Percentiles rank a stretch among this genome's conserved stretches.
These are phyloP conservation scores for Mesocentrotus franciscanus DNA, from an alignment of 53 echinoderm and acorn worm species.

Conservation along the genomic window DNA sequence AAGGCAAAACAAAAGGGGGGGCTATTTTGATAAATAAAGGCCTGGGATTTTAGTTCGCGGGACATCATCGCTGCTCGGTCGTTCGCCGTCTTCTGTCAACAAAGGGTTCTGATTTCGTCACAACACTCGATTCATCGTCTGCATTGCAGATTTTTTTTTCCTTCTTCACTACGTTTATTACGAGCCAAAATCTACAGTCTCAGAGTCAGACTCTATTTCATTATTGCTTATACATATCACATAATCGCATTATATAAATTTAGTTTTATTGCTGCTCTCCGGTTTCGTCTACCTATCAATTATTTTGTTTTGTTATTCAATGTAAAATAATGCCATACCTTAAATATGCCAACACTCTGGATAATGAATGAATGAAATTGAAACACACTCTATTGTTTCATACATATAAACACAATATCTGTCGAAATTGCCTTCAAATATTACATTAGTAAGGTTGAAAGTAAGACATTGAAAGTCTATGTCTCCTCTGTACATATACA, in stretches of 20 bases:
- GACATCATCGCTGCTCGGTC: conserved; percentile 55
- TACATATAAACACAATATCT: too few species aligned
- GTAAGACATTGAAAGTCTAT: too few species aligned
- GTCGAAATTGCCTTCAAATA: too few species aligned
- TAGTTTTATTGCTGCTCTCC: background rate
- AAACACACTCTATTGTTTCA: too few species aligned
- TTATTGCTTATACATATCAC: background rate
- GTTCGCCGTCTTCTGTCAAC: conserved; percentile 66
- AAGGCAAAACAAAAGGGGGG: background rate
- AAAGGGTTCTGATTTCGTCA: conserved; percentile 64
- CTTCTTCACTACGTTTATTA: conserved; percentile 22
- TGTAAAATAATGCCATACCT: too few species aligned
- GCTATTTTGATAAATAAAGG: conserved; percentile 12
- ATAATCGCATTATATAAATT: background rate
- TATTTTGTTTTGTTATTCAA: background rate
- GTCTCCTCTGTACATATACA: too few species aligned
- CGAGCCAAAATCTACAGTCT: conserved; percentile 42
- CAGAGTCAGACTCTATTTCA: background rate
- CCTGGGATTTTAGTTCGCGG: conserved; percentile 47
- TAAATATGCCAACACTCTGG: too few species aligned
- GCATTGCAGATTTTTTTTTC: conserved; percentile 38
- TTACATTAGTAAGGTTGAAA: too few species aligned
- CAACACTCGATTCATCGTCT: conserved; percentile 57
- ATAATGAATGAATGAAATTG: too few species aligned
- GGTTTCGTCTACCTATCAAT: background rate